Conservation (phyloP, 1,140 invertebrate species). For the Aphaenogaster rudis region DNA sequence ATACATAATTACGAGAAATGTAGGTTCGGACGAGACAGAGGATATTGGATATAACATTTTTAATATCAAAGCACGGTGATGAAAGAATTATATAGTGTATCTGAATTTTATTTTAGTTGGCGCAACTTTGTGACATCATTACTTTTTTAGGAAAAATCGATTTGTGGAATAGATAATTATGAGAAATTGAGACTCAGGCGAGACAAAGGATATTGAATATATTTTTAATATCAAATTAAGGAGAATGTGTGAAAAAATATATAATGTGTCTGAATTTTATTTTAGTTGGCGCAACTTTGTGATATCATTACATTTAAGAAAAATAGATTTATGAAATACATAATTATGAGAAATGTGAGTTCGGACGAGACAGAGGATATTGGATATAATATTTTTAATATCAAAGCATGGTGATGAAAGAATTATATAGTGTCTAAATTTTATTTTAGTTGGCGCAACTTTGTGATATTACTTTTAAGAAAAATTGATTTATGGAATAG, state of each 20-base stretch:
- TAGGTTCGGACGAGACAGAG: too few species aligned
- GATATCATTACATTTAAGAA: not conserved
- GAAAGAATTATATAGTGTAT: not conserved
- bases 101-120: not conserved
- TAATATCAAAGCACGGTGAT: not conserved
- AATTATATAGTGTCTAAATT: not conserved
- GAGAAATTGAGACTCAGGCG: too few species aligned
- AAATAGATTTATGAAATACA: not conserved
- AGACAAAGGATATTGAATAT: not conserved
- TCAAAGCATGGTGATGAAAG: too few species aligned
- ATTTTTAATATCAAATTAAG: not conserved
- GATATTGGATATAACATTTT: not conserved
- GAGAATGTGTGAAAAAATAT: not conserved
- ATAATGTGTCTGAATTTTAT: not conserved
- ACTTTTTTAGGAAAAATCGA: not conserved
- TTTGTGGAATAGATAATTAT: not conserved
- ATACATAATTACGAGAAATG: not conserved
- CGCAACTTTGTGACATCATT: not conserved
- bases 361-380: too few species aligned
- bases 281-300: not conserved
- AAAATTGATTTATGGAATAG: not conserved
- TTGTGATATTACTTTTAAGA: not conserved
- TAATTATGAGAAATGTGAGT: not conserved
- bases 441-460: not conserved
- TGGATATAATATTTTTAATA: too few species aligned